Conservation (phyloP, 2,888 invertebrate genomes). For the Pyrgus malvae region DNA sequence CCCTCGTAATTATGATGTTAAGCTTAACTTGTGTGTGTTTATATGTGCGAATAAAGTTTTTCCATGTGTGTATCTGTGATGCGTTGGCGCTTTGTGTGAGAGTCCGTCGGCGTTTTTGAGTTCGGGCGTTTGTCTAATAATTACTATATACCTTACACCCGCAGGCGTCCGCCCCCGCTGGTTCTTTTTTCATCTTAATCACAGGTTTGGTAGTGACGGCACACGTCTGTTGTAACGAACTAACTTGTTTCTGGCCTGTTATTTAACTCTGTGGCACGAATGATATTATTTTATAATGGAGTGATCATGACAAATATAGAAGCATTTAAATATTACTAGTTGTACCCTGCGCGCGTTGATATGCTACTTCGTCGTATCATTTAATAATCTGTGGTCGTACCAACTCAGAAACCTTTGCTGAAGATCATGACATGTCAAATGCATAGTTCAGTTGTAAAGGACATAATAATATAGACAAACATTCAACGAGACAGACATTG, state of each 20-base stretch:
- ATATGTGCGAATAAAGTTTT: slow-evolving; percentile 55
- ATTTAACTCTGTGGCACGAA: slow-evolving; percentile 12
- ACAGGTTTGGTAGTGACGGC: slow-evolving; percentile 38
- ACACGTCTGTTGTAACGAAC: slow-evolving; percentile 42
- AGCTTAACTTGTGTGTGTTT: slow-evolving; percentile 35
- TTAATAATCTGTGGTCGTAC: no score
- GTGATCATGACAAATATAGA: no score
- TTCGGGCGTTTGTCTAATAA: slow-evolving; percentile 72
- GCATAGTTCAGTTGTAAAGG: no score
- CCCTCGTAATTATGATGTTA: slow-evolving; percentile 77
- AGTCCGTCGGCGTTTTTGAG: slow-evolving; percentile 74
- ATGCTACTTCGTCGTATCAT: no score
- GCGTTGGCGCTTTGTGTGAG: slow-evolving; percentile 38
- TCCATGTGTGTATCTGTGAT: slow-evolving; percentile 40
- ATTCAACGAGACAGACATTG: no score
- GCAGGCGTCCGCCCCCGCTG: slow-evolving; percentile 50
- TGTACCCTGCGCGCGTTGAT: no score
- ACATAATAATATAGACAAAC: no score
- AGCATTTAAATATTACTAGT: no score
- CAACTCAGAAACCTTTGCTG: no score
- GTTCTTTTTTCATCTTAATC: slow-evolving; percentile 50
- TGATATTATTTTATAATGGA: no score
- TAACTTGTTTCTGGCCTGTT: slow-evolving; percentile 29
- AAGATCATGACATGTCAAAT: no score
- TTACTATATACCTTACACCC: slow-evolving; percentile 78